Evolutionary conservation across 2,797 vertebrate genomes (phyloP).

Genomic region (Protosalanx chinensis): DNA sequence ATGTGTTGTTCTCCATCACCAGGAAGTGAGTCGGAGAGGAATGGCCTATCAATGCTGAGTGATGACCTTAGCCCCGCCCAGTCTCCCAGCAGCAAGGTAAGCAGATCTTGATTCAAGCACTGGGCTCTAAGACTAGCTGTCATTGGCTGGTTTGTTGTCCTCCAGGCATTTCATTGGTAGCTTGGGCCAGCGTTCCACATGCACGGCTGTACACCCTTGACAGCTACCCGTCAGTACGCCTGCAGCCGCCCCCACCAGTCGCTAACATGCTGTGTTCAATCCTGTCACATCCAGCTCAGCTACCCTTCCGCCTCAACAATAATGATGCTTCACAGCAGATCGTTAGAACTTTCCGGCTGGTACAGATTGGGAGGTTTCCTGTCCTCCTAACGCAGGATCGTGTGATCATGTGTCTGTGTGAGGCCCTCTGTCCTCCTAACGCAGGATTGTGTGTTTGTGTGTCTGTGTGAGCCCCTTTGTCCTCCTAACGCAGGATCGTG

Average conservation of each 20-base stretch:
- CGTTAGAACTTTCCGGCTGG: slow-evolving; percentile 31
- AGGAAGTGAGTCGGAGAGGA: slow-evolving; percentile 88
- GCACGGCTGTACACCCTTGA: background rate
- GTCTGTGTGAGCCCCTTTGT: no score
- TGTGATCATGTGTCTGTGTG: no score
- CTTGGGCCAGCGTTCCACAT: background rate
- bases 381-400: background rate
- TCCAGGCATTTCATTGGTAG: background rate
- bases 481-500: no score
- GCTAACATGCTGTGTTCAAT: background rate
- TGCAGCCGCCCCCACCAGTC: background rate
- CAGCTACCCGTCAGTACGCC: background rate
- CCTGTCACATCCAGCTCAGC: slow-evolving; percentile 15
- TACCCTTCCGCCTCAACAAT: slow-evolving; percentile 22
- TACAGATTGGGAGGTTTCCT: background rate
- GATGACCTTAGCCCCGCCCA: slow-evolving; percentile 87
- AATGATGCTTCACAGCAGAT: slow-evolving; percentile 17
- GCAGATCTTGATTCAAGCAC: slow-evolving; percentile 57
- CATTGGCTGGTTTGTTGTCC: background rate
- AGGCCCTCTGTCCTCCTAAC: no score
- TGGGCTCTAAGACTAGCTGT: slow-evolving; percentile 23
- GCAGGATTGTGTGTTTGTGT: background rate
- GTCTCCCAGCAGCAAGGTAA: slow-evolving; percentile 85
- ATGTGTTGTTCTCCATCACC: slow-evolving; percentile 52
- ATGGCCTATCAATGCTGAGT: slow-evolving; percentile 70